These are phyloP conservation scores for Enhydra lutris DNA, from an alignment of 2,113 vertebrate species.

Conservation along the genomic window DNA sequence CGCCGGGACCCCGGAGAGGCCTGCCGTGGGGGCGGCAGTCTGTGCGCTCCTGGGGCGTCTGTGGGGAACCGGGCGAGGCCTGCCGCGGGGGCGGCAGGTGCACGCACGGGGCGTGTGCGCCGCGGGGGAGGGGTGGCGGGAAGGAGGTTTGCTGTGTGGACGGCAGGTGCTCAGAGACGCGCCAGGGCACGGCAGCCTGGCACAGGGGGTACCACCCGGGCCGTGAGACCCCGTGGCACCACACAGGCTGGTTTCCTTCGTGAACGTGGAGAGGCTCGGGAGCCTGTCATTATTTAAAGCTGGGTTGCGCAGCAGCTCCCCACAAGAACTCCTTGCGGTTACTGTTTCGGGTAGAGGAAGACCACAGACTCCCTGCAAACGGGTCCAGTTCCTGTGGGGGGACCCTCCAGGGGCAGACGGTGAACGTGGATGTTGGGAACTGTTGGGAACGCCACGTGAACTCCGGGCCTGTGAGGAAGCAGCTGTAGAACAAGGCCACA, in stretches of 20 bases:
- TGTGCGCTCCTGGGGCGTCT: too few relatives aligned
- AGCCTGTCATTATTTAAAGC: not conserved
- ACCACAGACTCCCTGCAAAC: fast-evolving
- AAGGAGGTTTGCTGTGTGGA: not conserved
- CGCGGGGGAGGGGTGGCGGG: not conserved
- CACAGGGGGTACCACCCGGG: not conserved
- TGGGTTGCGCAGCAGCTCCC: not conserved
- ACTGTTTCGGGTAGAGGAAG: not conserved
- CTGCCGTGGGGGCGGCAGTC: not conserved
- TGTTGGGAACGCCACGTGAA: not conserved
- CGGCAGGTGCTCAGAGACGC: not conserved
- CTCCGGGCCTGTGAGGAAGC: not conserved
- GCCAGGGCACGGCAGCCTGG: fast-evolving
- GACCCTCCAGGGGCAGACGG: not conserved
- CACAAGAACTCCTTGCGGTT: not conserved
- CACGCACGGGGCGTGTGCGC: not conserved
- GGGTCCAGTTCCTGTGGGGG: not conserved
- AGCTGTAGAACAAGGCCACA: not conserved
- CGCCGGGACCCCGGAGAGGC: too few relatives aligned
- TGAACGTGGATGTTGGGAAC: not conserved
- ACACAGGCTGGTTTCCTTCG: not conserved
- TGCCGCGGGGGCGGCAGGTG: not conserved
- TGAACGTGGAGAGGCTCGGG: not conserved
- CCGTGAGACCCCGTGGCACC: not conserved
- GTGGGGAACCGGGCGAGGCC: not conserved